Evolutionary conservation across 2,888 invertebrate species (phyloP), one percentile per base, ranked within the genome.

Genomic region (Rutpela maculata): DNA sequence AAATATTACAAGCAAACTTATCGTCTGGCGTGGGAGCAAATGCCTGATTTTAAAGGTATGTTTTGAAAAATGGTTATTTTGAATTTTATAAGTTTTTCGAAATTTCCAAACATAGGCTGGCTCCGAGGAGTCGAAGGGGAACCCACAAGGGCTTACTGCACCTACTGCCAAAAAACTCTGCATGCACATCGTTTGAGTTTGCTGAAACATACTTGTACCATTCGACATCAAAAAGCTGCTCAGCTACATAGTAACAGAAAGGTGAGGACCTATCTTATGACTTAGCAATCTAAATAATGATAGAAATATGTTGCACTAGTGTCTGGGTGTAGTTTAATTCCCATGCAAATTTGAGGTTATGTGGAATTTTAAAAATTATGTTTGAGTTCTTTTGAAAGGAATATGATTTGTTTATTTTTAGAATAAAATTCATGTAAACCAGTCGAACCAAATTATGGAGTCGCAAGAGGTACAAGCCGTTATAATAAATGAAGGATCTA

Each of bases 101-200:
- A 19, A 12, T 59, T 59, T 19, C 11, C 4, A 59, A 22, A 11
- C 10, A 5, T 75, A 92, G 93, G 92, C 79, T 93, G 93, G 93
- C 86, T 93, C 56, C 89, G 90, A 74, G 90, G 91, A 12, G 92
- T 92, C 17, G 90, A 91, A 22, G 89, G 90, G 80, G 89, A 92
- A 87, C 90, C 91, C 1, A 92, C 91, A 6, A 89, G 92, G 86
- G 93, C 93, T 11, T 93, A 89, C 82, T 93, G 93, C 83, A 89
- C 89, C 26, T 92, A 90, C 82, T 93, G 93, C 81, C 90, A 91
- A 75, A 92, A 92, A 84, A 91, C 91, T 71, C 88, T 93, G 31
- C 92, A 93, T 85, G 93, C 93, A 5, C 93, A 93, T 87, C 89
- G 92, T 74, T 86, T 92, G 12, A 92, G 92, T 71, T 87, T 93